Percentiles rank a stretch among this genome's conserved stretches.
Evolutionary conservation across 2,797 vertebrate species (phyloP).

Genomic region (Smutsia temminckii): DNA sequence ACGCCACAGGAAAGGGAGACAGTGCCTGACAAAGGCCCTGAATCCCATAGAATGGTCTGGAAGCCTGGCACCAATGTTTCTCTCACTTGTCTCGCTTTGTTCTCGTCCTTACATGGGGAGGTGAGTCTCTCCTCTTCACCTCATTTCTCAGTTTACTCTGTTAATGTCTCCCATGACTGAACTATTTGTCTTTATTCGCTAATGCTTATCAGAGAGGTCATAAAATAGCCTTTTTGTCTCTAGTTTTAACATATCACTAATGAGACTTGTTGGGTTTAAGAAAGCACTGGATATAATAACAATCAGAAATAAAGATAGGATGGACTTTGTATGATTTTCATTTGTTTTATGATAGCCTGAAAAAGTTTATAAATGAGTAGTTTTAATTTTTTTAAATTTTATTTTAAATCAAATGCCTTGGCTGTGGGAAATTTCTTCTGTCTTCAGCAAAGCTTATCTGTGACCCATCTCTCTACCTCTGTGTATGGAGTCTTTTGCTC

Average conservation of each 20-base stretch:
- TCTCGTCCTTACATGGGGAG: not conserved
- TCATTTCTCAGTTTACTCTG: not conserved
- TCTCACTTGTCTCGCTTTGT: not conserved
- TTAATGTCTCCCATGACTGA: not conserved
- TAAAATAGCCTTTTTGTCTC: not conserved
- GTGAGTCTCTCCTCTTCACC: not conserved
- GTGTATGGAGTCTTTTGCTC: not conserved
- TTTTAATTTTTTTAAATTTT: not conserved
- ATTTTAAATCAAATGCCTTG: conserved; percentile 13
- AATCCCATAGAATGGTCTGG: not conserved
- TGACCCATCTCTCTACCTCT: not conserved
- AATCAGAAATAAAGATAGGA: not conserved
- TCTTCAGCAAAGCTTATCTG: not conserved
- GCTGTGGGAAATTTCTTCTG: conserved; percentile 27
- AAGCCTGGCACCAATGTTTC: not conserved
- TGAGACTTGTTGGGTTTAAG: not conserved
- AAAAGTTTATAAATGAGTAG: not conserved
- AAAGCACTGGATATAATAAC: not conserved
- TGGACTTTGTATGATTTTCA: not conserved
- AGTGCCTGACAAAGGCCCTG: not conserved
- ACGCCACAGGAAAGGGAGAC: not conserved
- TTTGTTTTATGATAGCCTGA: conserved; percentile 11
- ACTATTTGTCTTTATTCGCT: not conserved
- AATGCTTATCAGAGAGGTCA: not conserved
- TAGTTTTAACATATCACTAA: not conserved